phyloP scores from a whole-genome alignment of 2,797 vertebrate species.

The Aselliscus stoliczkanus region DNA sequence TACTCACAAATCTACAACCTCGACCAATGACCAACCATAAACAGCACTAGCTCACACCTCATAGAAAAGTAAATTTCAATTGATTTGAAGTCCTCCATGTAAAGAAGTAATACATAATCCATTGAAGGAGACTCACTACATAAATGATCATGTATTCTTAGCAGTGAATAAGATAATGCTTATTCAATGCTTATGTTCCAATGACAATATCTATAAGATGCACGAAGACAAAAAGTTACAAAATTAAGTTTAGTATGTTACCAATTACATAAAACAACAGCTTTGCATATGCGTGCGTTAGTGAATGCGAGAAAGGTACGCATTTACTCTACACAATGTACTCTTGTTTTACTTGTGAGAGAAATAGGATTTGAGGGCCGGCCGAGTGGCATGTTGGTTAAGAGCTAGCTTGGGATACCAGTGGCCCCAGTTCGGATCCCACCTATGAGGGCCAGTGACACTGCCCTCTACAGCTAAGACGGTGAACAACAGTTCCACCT shows the following conservation, averaged over 20 bases:
- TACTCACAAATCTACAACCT: background rate
- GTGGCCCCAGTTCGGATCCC: too few species aligned
- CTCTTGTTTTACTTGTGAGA: background rate
- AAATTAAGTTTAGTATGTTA: background rate
- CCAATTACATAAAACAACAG: background rate
- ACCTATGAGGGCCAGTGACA: too few species aligned
- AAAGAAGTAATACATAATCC: background rate
- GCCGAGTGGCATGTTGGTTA: too few species aligned
- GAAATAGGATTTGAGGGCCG: background rate
- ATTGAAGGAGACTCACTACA: background rate
- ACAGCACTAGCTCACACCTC: background rate
- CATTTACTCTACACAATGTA: background rate
- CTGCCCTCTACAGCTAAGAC: too few species aligned
- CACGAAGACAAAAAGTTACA: background rate
- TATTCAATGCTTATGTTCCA: background rate
- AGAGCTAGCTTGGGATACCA: too few species aligned
- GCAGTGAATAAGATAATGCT: background rate
- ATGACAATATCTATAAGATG: background rate
- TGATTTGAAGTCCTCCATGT: background rate
- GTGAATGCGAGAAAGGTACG: background rate
- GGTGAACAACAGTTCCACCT: too few species aligned
- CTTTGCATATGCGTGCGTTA: background rate
- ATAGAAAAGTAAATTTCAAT: background rate
- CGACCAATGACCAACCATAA: background rate
- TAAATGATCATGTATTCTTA: background rate